phyloP scores from a whole-genome alignment of 2,888 invertebrate genomes.

The Vanessa cardui region DNA sequence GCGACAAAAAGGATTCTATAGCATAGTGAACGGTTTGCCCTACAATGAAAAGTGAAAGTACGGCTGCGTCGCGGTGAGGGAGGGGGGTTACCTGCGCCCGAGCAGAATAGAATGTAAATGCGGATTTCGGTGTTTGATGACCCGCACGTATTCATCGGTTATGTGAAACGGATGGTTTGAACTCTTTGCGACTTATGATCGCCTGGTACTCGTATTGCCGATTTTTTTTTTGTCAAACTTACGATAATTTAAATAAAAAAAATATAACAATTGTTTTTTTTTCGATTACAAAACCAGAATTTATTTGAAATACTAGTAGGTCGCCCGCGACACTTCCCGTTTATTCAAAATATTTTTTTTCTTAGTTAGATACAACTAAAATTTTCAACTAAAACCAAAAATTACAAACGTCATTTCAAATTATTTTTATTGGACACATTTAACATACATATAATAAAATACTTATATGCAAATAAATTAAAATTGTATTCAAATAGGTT shows the following conservation, averaged over 20 bases:
- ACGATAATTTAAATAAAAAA: too few relatives aligned
- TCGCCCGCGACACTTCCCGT: too few relatives aligned
- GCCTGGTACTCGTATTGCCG: conserved; percentile 38
- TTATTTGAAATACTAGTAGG: too few relatives aligned
- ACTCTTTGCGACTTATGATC: conserved; percentile 30
- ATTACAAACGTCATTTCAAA: too few relatives aligned
- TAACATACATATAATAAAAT: not conserved
- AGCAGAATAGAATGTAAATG: conserved; percentile 68
- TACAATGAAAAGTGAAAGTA: conserved; percentile 82
- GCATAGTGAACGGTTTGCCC: conserved; percentile 62
- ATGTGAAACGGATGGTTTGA: conserved; percentile 26
- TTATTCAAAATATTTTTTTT: too few relatives aligned
- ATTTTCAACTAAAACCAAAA: too few relatives aligned
- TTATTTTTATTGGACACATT: not conserved
- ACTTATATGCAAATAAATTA: conserved; percentile 39
- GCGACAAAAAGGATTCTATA: conserved; percentile 43
- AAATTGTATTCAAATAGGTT: conserved; percentile 39
- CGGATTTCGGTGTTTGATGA: conserved; percentile 75
- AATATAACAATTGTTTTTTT: too few relatives aligned
- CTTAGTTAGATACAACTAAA: too few relatives aligned
- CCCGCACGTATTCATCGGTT: conserved; percentile 47
- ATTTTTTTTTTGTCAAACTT: conserved; percentile 24
- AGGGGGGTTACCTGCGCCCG: conserved; percentile 59
- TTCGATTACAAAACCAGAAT: too few relatives aligned
- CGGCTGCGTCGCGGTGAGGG: conserved; percentile 53